Conservation (phyloP, 2,797 vertebrate genomes). For the Simalia tracyae region DNA sequence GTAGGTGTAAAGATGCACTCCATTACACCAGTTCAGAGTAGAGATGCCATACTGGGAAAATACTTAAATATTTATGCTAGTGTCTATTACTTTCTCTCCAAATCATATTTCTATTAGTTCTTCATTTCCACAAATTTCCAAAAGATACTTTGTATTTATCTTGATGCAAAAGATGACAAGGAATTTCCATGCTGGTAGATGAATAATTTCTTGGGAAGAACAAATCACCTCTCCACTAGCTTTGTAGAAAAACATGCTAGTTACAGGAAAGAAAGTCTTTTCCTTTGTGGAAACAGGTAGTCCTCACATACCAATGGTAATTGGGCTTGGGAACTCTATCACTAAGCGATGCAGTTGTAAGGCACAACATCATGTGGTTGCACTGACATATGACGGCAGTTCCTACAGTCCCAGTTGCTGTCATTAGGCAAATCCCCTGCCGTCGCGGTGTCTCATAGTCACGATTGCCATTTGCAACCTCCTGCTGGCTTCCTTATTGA, state of each 20-base stretch:
- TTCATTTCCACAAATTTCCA: not conserved
- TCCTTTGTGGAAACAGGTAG: not conserved
- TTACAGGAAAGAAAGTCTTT: not conserved
- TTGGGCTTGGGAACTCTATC: not conserved
- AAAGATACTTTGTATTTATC: not conserved
- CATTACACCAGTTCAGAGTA: not conserved
- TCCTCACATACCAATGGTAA: not conserved
- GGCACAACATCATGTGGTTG: not conserved
- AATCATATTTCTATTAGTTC: not conserved
- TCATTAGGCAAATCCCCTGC: not conserved
- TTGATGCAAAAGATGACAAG: not conserved
- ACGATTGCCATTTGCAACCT: not conserved
- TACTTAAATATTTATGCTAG: not conserved
- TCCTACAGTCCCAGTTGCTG: not conserved
- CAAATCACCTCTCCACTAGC: not conserved
- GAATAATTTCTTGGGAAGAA: not conserved
- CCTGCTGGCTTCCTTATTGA: not conserved
- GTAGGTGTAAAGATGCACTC: not conserved
- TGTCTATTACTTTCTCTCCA: not conserved
- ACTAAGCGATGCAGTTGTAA: not conserved
- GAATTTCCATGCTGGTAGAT: not conserved
- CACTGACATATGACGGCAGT: not conserved
- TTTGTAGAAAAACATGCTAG: not conserved
- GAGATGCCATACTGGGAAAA: not conserved
- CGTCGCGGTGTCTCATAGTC: not conserved